Evolutionary conservation across 1,140 invertebrate species (phyloP).

Genomic region (Drosophila micromelanica): DNA sequence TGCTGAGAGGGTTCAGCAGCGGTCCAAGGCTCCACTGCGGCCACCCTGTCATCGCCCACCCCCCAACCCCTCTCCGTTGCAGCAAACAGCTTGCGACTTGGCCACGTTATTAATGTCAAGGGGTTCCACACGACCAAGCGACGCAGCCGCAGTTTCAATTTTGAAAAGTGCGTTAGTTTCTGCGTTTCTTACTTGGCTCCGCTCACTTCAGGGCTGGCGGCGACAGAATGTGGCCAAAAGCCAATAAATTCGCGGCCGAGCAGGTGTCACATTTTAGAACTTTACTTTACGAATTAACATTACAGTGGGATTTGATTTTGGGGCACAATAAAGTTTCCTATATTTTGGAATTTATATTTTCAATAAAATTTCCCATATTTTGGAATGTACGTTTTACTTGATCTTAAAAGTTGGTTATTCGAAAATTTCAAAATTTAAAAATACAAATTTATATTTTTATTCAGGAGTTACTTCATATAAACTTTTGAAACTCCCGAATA

Average conservation of each 20-base stretch:
- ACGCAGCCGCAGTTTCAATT: constrained; percentile 26
- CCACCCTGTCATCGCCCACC: constrained; percentile 6
- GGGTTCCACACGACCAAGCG: constrained; percentile 64
- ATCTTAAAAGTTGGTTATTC: too few species aligned
- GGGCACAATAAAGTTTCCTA: too few species aligned
- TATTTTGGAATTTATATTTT: too few species aligned
- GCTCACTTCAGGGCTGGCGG: constrained; percentile 61
- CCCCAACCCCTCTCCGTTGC: background rate
- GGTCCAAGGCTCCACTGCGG: constrained; percentile 75
- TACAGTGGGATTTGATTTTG: too few species aligned
- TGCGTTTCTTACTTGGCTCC: constrained; percentile 52
- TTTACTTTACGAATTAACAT: too few species aligned
- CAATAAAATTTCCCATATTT: too few species aligned
- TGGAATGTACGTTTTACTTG: too few species aligned
- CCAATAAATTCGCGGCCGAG: background rate
- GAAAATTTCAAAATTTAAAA: too few species aligned
- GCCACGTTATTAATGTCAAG: constrained; percentile 79
- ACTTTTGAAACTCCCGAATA: too few species aligned
- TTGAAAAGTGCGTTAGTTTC: constrained; percentile 80
- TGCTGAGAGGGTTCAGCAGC: constrained; percentile 58
- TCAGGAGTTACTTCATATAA: too few species aligned
- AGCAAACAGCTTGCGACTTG: constrained; percentile 40
- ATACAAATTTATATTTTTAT: too few species aligned
- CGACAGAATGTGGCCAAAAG: background rate
- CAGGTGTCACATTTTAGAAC: background rate